A percentile compares a stretch with the other conserved stretches of the same genome.
phyloP scores from a whole-genome alignment of 2,888 invertebrate genomes.

The Lithophane leautieri region DNA sequence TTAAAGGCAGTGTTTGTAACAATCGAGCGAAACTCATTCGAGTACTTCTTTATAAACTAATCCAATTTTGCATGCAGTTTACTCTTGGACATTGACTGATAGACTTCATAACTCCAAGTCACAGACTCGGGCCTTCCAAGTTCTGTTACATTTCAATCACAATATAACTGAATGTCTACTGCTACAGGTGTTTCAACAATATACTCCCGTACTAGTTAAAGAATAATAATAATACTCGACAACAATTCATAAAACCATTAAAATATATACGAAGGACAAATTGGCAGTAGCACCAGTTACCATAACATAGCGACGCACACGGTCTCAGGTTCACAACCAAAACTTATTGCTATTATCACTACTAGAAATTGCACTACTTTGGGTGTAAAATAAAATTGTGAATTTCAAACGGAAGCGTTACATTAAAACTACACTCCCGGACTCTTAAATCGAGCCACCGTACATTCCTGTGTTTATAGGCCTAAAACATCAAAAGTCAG shows the following conservation, averaged over 20 bases:
- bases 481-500: background rate
- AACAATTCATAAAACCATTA: conserved; percentile 86
- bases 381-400: conserved; percentile 80
- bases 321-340: conserved; percentile 88
- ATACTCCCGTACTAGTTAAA: conserved; percentile 83
- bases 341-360: conserved; percentile 90
- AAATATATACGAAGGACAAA: conserved; percentile 77
- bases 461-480: background rate
- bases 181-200: conserved; percentile 83
- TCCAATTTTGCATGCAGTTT: conserved; percentile 52
- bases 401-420: conserved; percentile 81
- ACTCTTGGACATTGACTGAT: conserved; percentile 24
- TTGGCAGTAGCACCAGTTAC: conserved; percentile 85
- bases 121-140: conserved; percentile 63
- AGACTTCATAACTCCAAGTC: conserved; percentile 17
- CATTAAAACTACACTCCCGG: conserved; percentile 72
- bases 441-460: background rate
- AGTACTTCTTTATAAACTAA: conserved; percentile 49
- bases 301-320: conserved; percentile 79
- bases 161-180: conserved; percentile 86
- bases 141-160: conserved; percentile 89
- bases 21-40: conserved; percentile 54
- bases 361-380: conserved; percentile 87
- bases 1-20: conserved; percentile 79
- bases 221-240: conserved; percentile 85